Evolutionary conservation across 2,888 invertebrate genomes (phyloP).

Genomic region (Thymelicus acteon): DNA sequence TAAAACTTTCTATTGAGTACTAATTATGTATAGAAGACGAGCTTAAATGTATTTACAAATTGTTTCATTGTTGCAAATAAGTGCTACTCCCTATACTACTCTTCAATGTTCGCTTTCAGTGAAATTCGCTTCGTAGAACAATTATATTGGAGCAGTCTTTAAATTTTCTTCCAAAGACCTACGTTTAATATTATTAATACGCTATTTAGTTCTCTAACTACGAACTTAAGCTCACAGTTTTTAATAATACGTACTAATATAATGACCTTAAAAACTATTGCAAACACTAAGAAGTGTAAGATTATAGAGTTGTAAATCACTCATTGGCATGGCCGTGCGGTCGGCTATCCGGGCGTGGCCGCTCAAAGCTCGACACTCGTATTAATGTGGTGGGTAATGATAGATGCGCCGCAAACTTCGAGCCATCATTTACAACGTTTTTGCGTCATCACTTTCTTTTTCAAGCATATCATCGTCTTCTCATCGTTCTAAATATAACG

Average conservation of each 20-base stretch:
- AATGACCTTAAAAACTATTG: neutral
- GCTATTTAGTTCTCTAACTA: neutral
- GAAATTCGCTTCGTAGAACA: no score
- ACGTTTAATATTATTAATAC: no score
- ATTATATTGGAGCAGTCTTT: no score
- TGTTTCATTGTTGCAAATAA: no score
- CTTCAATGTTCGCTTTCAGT: no score
- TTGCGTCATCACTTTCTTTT: constrained; percentile 11
- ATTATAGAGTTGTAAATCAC: constrained; percentile 10
- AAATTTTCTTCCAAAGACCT: no score
- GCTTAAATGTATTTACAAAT: no score
- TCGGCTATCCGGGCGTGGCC: no score
- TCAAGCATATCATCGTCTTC: neutral
- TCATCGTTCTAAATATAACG: neutral
- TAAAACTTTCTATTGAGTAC: no score
- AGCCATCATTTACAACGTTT: neutral
- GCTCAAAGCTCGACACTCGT: no score
- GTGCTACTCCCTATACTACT: no score
- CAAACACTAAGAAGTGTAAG: constrained; percentile 21
- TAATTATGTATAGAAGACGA: no score
- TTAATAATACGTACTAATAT: constrained; percentile 1
- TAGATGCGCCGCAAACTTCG: neutral
- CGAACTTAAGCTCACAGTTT: neutral
- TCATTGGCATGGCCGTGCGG: neutral
- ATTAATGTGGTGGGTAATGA: constrained; percentile 9